Base-by-base conservation (phyloP, 2,113 vertebrate species). In the Sula dactylatra region DNA sequence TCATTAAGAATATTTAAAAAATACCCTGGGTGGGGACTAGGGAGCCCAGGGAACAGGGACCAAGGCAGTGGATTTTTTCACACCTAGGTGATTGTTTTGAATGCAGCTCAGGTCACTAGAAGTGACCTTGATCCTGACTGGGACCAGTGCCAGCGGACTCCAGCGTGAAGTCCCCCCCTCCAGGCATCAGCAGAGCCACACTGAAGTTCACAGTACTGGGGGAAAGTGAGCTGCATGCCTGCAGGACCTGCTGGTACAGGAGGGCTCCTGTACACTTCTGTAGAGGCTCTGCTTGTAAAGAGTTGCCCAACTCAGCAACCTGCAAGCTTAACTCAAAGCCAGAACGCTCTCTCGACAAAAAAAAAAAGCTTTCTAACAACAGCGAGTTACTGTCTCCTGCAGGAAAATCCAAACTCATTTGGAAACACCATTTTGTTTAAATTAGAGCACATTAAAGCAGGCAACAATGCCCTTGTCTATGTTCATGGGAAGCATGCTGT, bases 31-130 rank as follows among this genome's bases (percentile, higher is more conserved):
- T 93, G 90, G 82, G 88, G 80, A 65, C 27, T 16, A 1, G 8
- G 42, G 59, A 93, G 85, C 55, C 59, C 79, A 65, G 86, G 92
- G 86, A 92, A n/a, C 34, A 17, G 29, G 38, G 65, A 54, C 24
- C 59, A 67, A 67, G 71, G 67, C 52, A 31, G 50, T 4, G 80
- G 80, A 83, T 52, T 77, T 87, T 93, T 85, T 93, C 78, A 88
- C 93, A 94, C 94, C 95, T 95, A 89, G 64, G 47, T 47, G 77
- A 82, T 79, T 69, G 87, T 84, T 93, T 64, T 84, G 65, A 89
- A 86, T 2, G 31, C 40, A 67, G 95, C 90, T 94, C 92, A 40
- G 83, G 88, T 88, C 88, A 52, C 31, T 6, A 29, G 76, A 20
- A 94, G 69, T 5, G 50, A 86, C 59, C 88, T 70, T 56, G 25